phyloP scores from a whole-genome alignment of 1,140 invertebrate species.

The Sinella curviseta region DNA sequence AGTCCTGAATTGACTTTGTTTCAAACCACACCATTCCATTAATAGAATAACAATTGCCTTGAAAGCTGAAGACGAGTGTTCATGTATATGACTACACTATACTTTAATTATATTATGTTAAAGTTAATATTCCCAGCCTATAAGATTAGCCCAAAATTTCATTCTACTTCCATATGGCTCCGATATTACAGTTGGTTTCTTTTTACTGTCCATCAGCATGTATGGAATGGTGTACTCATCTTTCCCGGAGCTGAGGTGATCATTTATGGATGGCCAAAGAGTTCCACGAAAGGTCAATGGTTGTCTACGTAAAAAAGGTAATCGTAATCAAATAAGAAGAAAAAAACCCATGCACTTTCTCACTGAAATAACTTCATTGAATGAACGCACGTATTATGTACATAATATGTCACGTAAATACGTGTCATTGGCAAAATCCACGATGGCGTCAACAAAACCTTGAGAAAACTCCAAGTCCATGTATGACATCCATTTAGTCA shows the following conservation, averaged over 20 bases:
- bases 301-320: background rate
- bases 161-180: background rate
- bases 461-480: background rate
- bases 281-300: background rate
- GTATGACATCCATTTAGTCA: background rate
- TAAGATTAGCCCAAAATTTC: background rate
- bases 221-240: background rate
- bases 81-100: too few species aligned
- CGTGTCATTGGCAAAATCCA: background rate
- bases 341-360: background rate
- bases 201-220: background rate
- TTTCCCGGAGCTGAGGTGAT: background rate
- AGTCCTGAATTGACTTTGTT: too few species aligned
- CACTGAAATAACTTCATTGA: background rate
- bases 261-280: background rate
- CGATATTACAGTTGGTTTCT: background rate
- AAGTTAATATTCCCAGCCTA: too few species aligned
- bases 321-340: background rate
- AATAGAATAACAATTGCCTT: too few species aligned
- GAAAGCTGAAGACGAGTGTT: too few species aligned
- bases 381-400: too few species aligned
- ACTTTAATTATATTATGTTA: too few species aligned
- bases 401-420: too few species aligned
- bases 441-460: background rate
- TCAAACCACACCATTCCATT: too few species aligned